Evolutionary conservation across 2,888 invertebrate genomes (phyloP).

Genomic region (Chouioia cunea): DNA sequence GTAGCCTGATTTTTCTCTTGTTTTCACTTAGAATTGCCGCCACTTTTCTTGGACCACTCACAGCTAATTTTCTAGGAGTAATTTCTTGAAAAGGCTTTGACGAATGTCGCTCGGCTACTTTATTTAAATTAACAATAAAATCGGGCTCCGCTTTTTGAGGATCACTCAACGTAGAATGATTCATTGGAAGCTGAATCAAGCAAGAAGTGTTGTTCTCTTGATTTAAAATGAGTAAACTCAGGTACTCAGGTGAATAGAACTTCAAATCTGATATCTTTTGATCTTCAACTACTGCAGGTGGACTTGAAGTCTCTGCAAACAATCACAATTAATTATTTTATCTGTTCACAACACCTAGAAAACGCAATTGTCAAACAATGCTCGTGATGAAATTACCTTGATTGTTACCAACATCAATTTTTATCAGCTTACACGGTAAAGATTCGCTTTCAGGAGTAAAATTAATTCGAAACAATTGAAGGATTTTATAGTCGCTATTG

Average conservation of each 20-base stretch:
- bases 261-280: constrained; percentile 76
- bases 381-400: constrained; percentile 55
- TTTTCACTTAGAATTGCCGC: constrained; percentile 87
- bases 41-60: constrained; percentile 87
- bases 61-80: constrained; percentile 76
- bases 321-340: constrained; percentile 11
- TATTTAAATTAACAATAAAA: constrained; percentile 53
- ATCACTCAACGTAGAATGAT: constrained; percentile 49
- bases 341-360: neutral
- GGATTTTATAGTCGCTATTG: constrained; percentile 56
- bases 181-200: constrained; percentile 61
- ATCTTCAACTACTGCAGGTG: constrained; percentile 53
- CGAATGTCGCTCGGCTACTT: constrained; percentile 58
- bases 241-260: constrained; percentile 80
- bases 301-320: constrained; percentile 49
- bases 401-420: constrained; percentile 57
- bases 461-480: constrained; percentile 59
- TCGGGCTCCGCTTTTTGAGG: constrained; percentile 47
- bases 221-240: constrained; percentile 75
- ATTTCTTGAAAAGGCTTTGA: constrained; percentile 63
- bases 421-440: constrained; percentile 52
- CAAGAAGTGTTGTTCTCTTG: constrained; percentile 58
- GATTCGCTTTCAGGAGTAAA: constrained; percentile 33
- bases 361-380: neutral
- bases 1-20: constrained; percentile 83